phyloP scores from a whole-genome alignment of 2,113 vertebrate species.

The Mellivora capensis region DNA sequence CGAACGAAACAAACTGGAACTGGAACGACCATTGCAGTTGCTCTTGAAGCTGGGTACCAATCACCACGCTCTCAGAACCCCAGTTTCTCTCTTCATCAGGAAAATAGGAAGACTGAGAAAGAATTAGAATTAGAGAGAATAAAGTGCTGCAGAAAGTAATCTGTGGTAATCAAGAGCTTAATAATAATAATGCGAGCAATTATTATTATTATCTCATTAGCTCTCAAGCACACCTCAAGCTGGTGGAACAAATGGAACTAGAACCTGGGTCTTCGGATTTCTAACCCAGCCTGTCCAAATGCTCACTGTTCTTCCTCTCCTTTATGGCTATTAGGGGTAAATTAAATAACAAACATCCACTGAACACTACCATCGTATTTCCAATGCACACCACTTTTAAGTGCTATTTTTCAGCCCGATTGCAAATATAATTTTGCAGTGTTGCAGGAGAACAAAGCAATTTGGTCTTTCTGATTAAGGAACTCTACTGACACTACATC shows the following conservation, averaged over 20 bases:
- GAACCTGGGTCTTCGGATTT: background rate
- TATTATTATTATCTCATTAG: constrained; percentile 12
- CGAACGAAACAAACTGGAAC: background rate
- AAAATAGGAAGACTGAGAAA: constrained; percentile 28
- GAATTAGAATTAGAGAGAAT: background rate
- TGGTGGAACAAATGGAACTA: background rate
- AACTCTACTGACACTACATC: background rate
- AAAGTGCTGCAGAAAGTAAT: background rate
- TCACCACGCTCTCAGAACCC: background rate
- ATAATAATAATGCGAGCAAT: background rate
- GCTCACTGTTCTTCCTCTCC: background rate
- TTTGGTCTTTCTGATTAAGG: constrained; percentile 74
- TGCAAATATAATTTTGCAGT: constrained; percentile 13
- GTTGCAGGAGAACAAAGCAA: constrained; percentile 51
- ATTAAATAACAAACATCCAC: background rate
- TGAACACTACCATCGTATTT: background rate
- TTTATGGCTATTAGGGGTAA: background rate
- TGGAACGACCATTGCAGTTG: background rate
- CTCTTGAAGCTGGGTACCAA: background rate
- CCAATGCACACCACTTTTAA: background rate
- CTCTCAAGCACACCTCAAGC: background rate
- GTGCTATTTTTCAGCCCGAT: constrained; percentile 13
- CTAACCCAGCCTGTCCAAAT: background rate
- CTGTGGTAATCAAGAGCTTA: background rate
- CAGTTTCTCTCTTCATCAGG: background rate